Evolutionary conservation across 2,888 invertebrate species (phyloP).

Genomic region (Noctua comes): DNA sequence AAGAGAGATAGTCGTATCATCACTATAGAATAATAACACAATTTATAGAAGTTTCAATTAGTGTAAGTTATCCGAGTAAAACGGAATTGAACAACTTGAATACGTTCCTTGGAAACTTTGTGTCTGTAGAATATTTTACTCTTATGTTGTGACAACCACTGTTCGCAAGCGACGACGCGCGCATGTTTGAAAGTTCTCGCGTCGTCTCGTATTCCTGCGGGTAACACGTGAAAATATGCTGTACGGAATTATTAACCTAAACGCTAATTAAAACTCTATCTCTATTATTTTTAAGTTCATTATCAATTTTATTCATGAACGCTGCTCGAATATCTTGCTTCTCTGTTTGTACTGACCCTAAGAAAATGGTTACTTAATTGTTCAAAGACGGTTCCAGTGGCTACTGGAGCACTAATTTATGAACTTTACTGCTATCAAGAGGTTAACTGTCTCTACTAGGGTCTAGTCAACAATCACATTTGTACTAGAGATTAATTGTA

Average conservation of each 20-base stretch:
- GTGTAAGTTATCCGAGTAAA: too few relatives aligned
- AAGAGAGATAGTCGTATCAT: background rate
- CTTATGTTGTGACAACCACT: background rate
- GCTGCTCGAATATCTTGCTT: background rate
- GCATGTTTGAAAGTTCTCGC: background rate
- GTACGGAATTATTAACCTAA: background rate
- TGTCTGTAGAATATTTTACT: background rate
- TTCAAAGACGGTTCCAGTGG: constrained; percentile 31
- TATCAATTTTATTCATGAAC: background rate
- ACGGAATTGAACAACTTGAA: too few relatives aligned
- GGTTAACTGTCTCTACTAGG: background rate
- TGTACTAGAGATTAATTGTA: background rate
- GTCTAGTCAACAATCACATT: background rate
- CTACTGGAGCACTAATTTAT: constrained; percentile 20
- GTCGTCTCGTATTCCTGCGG: background rate
- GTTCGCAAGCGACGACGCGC: background rate
- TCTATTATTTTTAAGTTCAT: background rate
- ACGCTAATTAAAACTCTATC: background rate
- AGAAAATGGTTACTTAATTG: constrained; percentile 29
- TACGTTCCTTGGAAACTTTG: background rate
- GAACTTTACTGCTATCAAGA: constrained; percentile 4
- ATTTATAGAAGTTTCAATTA: background rate
- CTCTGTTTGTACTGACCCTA: background rate
- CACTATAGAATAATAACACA: background rate
- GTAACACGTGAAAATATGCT: background rate